Conservation (phyloP, 2,113 vertebrate species). For the Gobio gobio region DNA sequence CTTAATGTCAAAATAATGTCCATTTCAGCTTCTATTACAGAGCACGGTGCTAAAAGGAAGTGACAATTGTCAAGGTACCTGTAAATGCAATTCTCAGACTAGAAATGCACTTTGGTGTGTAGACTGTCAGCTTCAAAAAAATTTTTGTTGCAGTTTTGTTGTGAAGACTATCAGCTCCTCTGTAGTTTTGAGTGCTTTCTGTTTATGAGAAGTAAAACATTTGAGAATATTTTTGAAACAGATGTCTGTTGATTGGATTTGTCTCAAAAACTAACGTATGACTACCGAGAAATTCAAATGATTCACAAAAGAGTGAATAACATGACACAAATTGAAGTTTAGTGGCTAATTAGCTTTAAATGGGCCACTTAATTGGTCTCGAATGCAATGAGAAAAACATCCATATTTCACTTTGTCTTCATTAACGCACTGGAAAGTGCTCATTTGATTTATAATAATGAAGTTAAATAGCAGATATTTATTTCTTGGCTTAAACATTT, state of each 20-base stretch:
- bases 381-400: slow-evolving; percentile 73
- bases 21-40: not conserved
- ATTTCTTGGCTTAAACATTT: slow-evolving; percentile 53
- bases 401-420: slow-evolving; percentile 79
- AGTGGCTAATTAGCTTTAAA: slow-evolving; percentile 77
- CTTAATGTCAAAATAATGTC: slow-evolving; percentile 23
- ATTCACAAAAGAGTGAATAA: slow-evolving; percentile 67
- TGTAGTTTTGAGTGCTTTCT: slow-evolving; percentile 18
- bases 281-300: slow-evolving; percentile 58
- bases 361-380: slow-evolving; percentile 74
- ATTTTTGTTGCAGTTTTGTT: not conserved
- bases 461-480: slow-evolving; percentile 64
- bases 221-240: slow-evolving; percentile 51
- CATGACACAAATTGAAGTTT: slow-evolving; percentile 73
- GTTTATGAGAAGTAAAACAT: not conserved
- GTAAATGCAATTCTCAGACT: not conserved
- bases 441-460: slow-evolving; percentile 68
- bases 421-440: slow-evolving; percentile 66
- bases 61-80: not conserved
- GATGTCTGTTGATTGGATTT: slow-evolving; percentile 58
- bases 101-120: slow-evolving; percentile 2
- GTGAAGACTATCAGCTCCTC: not conserved
- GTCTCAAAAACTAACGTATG: slow-evolving; percentile 54
- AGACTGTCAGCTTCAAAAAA: not conserved
- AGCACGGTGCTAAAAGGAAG: not conserved